Percentiles rank a stretch among this genome's conserved stretches.
Conservation (phyloP, 1,140 invertebrate genomes). For the Lethrus apterus region DNA sequence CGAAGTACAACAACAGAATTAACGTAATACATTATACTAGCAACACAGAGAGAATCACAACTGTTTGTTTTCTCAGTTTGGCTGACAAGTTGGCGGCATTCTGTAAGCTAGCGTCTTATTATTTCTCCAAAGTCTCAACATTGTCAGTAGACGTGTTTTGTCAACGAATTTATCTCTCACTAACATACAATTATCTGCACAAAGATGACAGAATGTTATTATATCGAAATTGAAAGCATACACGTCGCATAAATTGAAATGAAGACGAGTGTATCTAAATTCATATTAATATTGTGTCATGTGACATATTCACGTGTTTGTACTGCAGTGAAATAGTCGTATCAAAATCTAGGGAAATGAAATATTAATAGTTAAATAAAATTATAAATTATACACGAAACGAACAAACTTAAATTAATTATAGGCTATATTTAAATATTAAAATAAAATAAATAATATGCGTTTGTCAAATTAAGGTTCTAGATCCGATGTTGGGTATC, state of each 20-base stretch:
- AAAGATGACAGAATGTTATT: slow-evolving; percentile 30
- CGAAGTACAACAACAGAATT: slow-evolving; percentile 11
- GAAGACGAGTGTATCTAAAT: slow-evolving; percentile 23
- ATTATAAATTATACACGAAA: too few relatives aligned
- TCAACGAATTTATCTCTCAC: slow-evolving; percentile 32
- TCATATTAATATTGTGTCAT: slow-evolving; percentile 12
- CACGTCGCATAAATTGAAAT: slow-evolving; percentile 23
- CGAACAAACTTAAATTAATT: too few relatives aligned
- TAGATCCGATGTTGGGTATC: too few relatives aligned
- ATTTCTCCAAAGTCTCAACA: slow-evolving; percentile 17
- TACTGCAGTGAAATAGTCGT: too few relatives aligned
- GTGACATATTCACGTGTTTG: too few relatives aligned
- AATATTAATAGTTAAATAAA: too few relatives aligned
- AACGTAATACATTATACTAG: slow-evolving; percentile 14
- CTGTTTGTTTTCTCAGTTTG: slow-evolving; percentile 19
- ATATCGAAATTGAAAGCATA: slow-evolving; percentile 28
- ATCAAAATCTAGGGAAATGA: too few relatives aligned
- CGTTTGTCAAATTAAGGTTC: too few relatives aligned
- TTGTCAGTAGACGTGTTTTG: slow-evolving; percentile 25
- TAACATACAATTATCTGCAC: slow-evolving; percentile 31
- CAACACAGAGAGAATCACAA: slow-evolving; percentile 12
- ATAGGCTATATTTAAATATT: too few relatives aligned
- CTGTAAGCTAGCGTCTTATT: slow-evolving; percentile 19
- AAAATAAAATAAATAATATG: too few relatives aligned
- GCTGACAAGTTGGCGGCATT: slow-evolving; percentile 19